Base-by-base conservation (phyloP, 2,797 vertebrate genomes). In the Threskiornis aethiopicus region DNA sequence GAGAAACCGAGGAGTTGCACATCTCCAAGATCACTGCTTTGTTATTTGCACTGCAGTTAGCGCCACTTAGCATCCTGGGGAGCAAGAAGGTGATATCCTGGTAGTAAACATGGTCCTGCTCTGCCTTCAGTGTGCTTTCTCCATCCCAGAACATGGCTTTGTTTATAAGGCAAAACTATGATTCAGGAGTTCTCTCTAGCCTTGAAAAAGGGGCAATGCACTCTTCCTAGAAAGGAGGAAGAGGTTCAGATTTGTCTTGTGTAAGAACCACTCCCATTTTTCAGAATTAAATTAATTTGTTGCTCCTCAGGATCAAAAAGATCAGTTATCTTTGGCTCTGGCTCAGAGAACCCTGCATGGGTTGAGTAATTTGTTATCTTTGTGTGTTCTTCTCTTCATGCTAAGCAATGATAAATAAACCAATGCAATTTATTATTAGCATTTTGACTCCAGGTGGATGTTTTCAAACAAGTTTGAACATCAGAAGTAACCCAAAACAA, bases 1-100 rank as follows among this genome's bases (percentile, higher is more conserved):
- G 58, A 67, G 61, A 24, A 25, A 8, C 6, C 0, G 1, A 55
- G 57, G 16, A 8, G 66, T 10, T 35, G 33, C 42, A 24, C 2
- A 0, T 35, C 35, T 75, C 49, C 11, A 10, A 5, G 26, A 15
- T 80, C 6, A 0, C n/a, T 58, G 47, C 13, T 73, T 25, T 59
- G 28, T 33, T 82, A 1, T 2, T 24, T 61, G 42, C 46, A 2
- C 29, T n/a, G 42, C 33, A 66, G 6, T 46, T 28, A 21, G 33
- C 46, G 31, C 1, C 2, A 7, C 11, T 13, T 4, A 11, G n/a
- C 12, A 5, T 54, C 49, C 3, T 37, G 31, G 44, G 44, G 41
- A 24, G 42, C 2, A 39, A 44, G 55, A 5, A 13, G 8, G 13
- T 37, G 67, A 13, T 10, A 21, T 8, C 29, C 44, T 86, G 59